phyloP scores from a whole-genome alignment of 2,888 invertebrate genomes.

The Oxycera nigricornis region DNA sequence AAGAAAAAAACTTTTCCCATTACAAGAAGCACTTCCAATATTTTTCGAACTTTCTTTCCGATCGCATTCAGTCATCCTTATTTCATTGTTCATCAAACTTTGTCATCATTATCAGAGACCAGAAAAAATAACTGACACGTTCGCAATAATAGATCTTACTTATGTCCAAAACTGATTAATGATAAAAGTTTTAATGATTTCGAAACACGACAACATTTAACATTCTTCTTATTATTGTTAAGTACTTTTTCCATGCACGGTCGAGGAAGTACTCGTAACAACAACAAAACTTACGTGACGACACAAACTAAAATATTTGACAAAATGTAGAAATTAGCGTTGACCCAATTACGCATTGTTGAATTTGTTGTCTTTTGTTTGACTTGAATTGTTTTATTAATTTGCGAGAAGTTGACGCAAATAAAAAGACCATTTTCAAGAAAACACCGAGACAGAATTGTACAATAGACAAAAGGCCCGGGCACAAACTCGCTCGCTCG shows the following conservation, averaged over 20 bases:
- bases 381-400: constrained; percentile 16
- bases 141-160: neutral
- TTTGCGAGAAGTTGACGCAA: neutral
- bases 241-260: neutral
- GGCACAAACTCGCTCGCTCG: neutral
- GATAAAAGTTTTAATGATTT: constrained; percentile 32
- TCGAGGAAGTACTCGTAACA: neutral
- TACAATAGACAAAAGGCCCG: neutral
- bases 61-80: no score
- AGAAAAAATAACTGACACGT: neutral
- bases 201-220: constrained; percentile 26
- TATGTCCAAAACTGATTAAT: constrained; percentile 19
- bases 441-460: neutral
- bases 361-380: neutral
- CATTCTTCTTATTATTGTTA: neutral
- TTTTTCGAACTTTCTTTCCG: no score
- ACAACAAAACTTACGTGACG: neutral
- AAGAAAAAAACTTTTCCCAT: no score
- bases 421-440: neutral
- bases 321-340: constrained; percentile 12
- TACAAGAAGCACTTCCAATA: no score
- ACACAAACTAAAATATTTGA: neutral
- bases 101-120: no score
- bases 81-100: no score
- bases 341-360: constrained; percentile 14